These are phyloP conservation scores for Orientallactaga bullata DNA, from an alignment of 2,113 vertebrate genomes.

Conservation along the genomic window DNA sequence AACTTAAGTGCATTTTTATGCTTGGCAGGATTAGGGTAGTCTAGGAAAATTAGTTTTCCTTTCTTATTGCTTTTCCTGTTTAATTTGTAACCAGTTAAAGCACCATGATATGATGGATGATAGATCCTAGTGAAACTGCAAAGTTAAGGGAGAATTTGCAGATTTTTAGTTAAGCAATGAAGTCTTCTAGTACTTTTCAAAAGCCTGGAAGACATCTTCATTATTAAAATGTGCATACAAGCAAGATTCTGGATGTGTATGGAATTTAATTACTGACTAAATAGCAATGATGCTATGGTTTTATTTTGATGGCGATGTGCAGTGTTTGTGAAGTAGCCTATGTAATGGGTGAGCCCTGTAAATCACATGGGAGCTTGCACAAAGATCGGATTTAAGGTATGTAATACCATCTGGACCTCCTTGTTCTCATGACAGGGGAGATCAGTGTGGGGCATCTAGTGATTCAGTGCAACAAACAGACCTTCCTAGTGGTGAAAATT, in stretches of 20 bases:
- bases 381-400: background rate
- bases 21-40: conserved; percentile 80
- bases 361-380: background rate
- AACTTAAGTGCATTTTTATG: conserved; percentile 82
- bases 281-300: background rate
- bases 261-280: conserved; percentile 74
- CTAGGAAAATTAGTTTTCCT: conserved; percentile 83
- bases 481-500: conserved; percentile 10
- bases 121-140: conserved; percentile 74
- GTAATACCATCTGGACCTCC: background rate
- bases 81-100: conserved; percentile 84
- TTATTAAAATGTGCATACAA: conserved; percentile 66
- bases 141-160: conserved; percentile 66
- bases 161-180: conserved; percentile 56
- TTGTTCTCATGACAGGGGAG: background rate
- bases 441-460: background rate
- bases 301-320: conserved; percentile 49
- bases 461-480: background rate
- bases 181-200: conserved; percentile 54
- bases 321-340: conserved; percentile 42
- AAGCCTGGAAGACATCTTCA: conserved; percentile 66
- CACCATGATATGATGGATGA: conserved; percentile 70
- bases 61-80: conserved; percentile 82
- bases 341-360: background rate
- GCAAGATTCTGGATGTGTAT: conserved; percentile 46